Base-by-base conservation (phyloP, 2,888 invertebrate genomes). In the Camponotus fellah region DNA sequence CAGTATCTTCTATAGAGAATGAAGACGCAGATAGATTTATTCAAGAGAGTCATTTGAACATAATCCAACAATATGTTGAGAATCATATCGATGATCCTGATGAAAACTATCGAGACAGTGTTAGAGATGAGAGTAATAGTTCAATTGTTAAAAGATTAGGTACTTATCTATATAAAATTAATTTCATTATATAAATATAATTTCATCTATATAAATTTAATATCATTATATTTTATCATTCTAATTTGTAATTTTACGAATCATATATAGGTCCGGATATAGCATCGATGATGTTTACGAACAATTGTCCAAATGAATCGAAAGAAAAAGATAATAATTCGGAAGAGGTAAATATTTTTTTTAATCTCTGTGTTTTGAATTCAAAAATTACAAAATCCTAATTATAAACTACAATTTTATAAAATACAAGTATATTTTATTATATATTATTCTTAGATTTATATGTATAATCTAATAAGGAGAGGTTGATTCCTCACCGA, bases 271-370 rank as follows among this genome's bases (percentile, higher is more conserved):
- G 97, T 75, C 97, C 97, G 0, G 97, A 97, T 91, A 96, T 98
- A 89, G 97, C 97, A 4, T 97, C 97, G 12, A 97, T 98, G 95
- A 98, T 98, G 26, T 95, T 95, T 95, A 12, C 95, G 96, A 83
- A 60, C 8, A 85, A 90, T 82, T 95, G 95, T 53, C 96, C 96
- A 71, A 91, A 89, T 4, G 86, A 92, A n/a, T 87, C 92, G 40
- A 90, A 88, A 64, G 91, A 91, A 32, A 85, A 77, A 21, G 82
- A 85, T 0, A n/a, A 83, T 17, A 69, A 66, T 56, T 90, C 88
- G 26, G 91, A 92, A 86, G 90, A 87, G 85, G 92, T 92, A 84
- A 90, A 84, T 43, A 10, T 66, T n/a, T 2, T 26, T 65, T 10
- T 65, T 46, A 10, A 34, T 64, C 4, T 53, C 8, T 17, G 12